These are phyloP conservation scores for Pandemis heparana DNA, from an alignment of 2,888 invertebrate species.

Conservation along the genomic window DNA sequence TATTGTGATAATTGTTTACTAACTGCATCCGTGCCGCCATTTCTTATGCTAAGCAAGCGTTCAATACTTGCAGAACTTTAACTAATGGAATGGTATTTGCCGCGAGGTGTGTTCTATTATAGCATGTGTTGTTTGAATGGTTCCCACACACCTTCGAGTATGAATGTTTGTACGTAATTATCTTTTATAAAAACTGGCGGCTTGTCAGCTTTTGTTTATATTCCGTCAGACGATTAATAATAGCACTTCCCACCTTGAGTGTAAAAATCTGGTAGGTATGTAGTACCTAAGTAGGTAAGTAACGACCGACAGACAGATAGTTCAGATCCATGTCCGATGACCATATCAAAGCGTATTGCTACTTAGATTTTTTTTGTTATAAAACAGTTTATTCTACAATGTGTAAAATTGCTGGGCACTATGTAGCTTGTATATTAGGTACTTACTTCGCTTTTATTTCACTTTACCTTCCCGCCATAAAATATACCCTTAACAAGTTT, in stretches of 20 bases:
- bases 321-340: too few species aligned
- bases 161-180: constrained; percentile 29
- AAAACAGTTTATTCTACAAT: too few species aligned
- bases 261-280: neutral
- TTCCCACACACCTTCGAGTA: constrained; percentile 33
- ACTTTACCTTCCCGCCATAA: constrained; percentile 18
- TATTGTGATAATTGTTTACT: constrained; percentile 42
- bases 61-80: constrained; percentile 34
- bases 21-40: constrained; percentile 37
- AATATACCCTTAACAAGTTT: constrained; percentile 29
- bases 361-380: too few species aligned
- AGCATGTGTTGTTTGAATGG: constrained; percentile 4
- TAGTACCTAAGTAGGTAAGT: neutral
- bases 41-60: constrained; percentile 37
- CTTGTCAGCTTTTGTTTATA: constrained; percentile 32
- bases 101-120: neutral
- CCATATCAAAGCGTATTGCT: too few species aligned
- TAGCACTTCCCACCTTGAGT: constrained; percentile 3
- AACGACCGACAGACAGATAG: too few species aligned
- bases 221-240: constrained; percentile 29
- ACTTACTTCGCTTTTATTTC: neutral
- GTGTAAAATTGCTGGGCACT: too few species aligned
- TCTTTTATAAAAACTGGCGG: constrained; percentile 26
- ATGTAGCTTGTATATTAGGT: too few species aligned
- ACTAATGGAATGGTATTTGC: constrained; percentile 1